phyloP scores from a whole-genome alignment of 2,888 invertebrate species.

The Cheilosia urbana region DNA sequence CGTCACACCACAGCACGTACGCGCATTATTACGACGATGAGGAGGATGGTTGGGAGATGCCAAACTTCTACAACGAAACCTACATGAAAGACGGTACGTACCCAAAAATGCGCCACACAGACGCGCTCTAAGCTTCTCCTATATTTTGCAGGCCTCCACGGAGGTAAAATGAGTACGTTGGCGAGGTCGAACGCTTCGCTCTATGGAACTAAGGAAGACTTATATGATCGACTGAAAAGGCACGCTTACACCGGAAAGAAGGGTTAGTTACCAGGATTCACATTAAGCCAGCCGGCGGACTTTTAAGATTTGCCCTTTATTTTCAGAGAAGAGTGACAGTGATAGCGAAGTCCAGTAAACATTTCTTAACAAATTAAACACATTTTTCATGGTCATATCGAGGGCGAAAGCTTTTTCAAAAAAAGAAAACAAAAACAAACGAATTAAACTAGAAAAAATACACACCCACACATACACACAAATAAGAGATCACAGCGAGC shows the following conservation, averaged over 20 bases:
- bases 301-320: constrained; percentile 66
- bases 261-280: constrained; percentile 86
- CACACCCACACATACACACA: constrained; percentile 27
- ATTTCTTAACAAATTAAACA: constrained; percentile 51
- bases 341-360: constrained; percentile 95
- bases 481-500: constrained; percentile 65
- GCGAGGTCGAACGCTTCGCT: constrained; percentile 96
- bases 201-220: constrained; percentile 97
- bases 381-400: constrained; percentile 63
- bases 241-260: constrained; percentile 97
- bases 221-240: constrained; percentile 96
- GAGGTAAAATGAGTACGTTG: constrained; percentile 95
- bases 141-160: constrained; percentile 87
- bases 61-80: constrained; percentile 97
- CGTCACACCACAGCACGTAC: constrained; percentile 97
- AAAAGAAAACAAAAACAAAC: constrained; percentile 11
- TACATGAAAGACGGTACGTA: constrained; percentile 93
- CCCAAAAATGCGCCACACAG: background rate
- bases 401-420: constrained; percentile 38
- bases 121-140: background rate
- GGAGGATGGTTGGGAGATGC: constrained; percentile 99
- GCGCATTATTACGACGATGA: constrained; percentile 98
- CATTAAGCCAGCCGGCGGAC: constrained; percentile 34
- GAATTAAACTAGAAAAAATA: constrained; percentile 39
- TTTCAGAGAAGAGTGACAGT: constrained; percentile 96